Evolutionary conservation across 2,797 vertebrate species (phyloP).

Genomic region (Anguilla marmorata): DNA sequence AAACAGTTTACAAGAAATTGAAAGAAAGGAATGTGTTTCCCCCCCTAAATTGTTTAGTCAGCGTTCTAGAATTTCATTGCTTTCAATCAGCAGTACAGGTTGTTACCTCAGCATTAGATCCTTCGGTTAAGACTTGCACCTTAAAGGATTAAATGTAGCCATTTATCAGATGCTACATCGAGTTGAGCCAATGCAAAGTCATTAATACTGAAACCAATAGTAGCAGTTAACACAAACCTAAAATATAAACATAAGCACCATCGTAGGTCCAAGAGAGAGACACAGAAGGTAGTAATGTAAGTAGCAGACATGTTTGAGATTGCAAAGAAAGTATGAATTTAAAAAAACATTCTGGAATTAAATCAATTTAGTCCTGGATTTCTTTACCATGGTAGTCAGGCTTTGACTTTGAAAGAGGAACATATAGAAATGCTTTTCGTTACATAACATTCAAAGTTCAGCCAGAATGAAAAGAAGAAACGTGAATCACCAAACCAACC

Average conservation of each 20-base stretch:
- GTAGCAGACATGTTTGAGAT: too few species aligned
- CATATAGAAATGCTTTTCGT: not conserved
- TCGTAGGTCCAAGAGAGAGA: not conserved
- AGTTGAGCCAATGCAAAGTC: not conserved
- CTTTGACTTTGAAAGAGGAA: not conserved
- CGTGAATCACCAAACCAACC: not conserved
- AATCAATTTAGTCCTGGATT: not conserved
- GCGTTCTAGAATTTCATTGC: not conserved
- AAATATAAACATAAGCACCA: not conserved
- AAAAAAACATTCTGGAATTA: too few species aligned
- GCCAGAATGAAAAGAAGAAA: not conserved
- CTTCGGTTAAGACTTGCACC: too few species aligned
- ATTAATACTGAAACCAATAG: not conserved
- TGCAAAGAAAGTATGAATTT: too few species aligned
- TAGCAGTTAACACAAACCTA: not conserved
- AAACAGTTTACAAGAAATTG: not conserved
- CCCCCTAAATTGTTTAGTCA: too few species aligned
- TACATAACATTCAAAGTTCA: not conserved
- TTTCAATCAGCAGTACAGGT: not conserved
- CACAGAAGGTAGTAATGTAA: not conserved
- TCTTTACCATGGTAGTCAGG: not conserved
- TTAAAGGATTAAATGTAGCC: not conserved
- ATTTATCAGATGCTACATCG: not conserved
- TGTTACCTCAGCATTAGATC: not conserved
- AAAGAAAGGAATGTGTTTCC: not conserved